Evolutionary conservation across 2,888 invertebrate species (phyloP), one percentile per base, ranked within the genome.

Genomic region (Zaprionus obscuricornis): DNA sequence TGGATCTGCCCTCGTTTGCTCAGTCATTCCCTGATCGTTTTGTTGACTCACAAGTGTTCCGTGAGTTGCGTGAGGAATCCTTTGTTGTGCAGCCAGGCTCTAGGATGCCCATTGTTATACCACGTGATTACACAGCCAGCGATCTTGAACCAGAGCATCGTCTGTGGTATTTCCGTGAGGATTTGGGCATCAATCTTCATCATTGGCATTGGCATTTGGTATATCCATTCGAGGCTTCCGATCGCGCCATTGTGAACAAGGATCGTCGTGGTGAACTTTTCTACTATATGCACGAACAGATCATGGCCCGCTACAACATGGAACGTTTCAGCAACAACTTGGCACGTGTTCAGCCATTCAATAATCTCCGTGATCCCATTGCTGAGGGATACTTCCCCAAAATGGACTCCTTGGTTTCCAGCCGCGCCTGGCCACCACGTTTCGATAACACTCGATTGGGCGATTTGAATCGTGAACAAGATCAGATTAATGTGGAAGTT

Each of bases 301-400:
- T 90, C 13, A 59, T 90, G 3, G 90, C 89, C 0, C 95, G 95
- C 73, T 96, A 95, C 90, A 95, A 96, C 85, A 89, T 92, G 60
- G 96, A 96, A 87, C 93, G 96, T 1, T 89, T 96, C 65, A 94
- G 94, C 87, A 95, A 96, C 88, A 92, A 92, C 2, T 86, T 96
- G 77, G 87, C 91, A 0, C 92, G 94, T 0, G 94, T 94, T 1
- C 91, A 90, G 17, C 92, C 94, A 0, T 92, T 92, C 71, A 92
- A 92, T 68, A 92, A 95, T 87, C 92, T 94, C 89, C 91, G 93
- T 1, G 92, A 92, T 2, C 93, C 95, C 8, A 94, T 96, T 68
- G 88, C 89, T 0, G 96, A 96, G 88, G 96, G 93, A 0, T 96
- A 96, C 89, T 96, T 96, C 91, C 95, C 96, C 3, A 96, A 96